A percentile compares a stretch with the other conserved stretches of the same genome.
These are phyloP conservation scores for Terrapene triunguis DNA, from an alignment of 2,113 vertebrate genomes.

Conservation along the genomic window DNA sequence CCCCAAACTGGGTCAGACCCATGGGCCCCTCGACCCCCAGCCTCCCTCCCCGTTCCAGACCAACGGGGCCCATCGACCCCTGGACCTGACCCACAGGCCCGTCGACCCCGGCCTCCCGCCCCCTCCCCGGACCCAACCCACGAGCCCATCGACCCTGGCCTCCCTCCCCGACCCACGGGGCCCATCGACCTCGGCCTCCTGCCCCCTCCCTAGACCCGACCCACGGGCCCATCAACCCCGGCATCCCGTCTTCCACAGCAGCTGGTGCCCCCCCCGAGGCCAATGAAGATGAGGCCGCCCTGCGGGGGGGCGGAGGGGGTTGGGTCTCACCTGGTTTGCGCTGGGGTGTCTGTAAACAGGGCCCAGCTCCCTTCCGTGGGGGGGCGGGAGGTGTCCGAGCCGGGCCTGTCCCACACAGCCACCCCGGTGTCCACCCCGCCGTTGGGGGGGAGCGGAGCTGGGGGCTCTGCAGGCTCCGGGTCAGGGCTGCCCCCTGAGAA, in stretches of 20 bases:
- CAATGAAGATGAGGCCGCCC: not conserved
- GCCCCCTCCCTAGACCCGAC: no score
- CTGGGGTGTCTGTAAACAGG: constrained; percentile 17
- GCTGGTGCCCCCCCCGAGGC: not conserved
- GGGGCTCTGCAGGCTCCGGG: constrained; percentile 28
- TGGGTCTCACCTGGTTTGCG: constrained; percentile 30
- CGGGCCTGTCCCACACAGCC: not conserved
- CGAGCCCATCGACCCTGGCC: not conserved
- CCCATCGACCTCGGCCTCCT: not conserved
- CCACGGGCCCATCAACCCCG: not conserved
- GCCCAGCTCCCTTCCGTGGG: constrained; percentile 49
- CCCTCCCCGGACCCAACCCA: not conserved
- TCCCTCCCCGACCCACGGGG: not conserved
- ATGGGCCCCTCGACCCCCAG: not conserved
- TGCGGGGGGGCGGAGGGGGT: not conserved
- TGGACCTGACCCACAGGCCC: no score
- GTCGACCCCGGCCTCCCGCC: not conserved
- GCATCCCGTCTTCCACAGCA: not conserved
- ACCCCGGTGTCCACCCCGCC: not conserved
- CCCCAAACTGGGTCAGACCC: not conserved
- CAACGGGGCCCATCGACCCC: not conserved
- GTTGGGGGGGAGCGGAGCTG: not conserved
- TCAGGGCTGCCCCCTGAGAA: constrained; percentile 47
- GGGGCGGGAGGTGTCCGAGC: not conserved
- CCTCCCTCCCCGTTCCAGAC: not conserved